Evolutionary conservation across 1,140 invertebrate species (phyloP), one percentile per base, ranked within the genome.

Genomic region (Drosophila eugracilis): DNA sequence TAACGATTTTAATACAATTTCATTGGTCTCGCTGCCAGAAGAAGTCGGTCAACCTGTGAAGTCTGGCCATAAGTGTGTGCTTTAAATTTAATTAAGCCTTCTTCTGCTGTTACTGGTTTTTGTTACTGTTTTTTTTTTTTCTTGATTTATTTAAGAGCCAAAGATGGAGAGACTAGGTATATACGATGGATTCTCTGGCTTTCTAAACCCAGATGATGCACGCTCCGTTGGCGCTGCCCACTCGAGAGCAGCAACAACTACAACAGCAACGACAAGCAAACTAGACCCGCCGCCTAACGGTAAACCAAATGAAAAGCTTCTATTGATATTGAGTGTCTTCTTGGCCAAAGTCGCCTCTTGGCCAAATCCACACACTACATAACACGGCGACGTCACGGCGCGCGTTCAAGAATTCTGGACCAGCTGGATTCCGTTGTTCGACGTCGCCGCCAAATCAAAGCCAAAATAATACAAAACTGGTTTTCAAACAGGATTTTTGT

Each of bases 81-180:
- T 70, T 80, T 57, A 69, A 85, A 85, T 85, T 85, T 85, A 80
- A 85, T 85, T 80, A 86, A 67, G 75, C 79, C 69, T 78, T 84
- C 30, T 48, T 12, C 45, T 22, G 12, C 45, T 17, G 36, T 36
- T 73, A 72, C 54, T 71, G 32, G 32, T 54, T 45, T 47, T 37
- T 41, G 15, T 24, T 14, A 49, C 28, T 21, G 5, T 1, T 9
- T 12, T 53, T 53, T 55, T 55, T 47, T 24, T 60, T 39, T 30
- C 15, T 53, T 14, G 54, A 53, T 53, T 53, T 34, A 32, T 36
- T 36, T 15, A 5, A 6, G 24, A 48, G 28, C 26, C 10, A 28
- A 42, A 60, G 39, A 39, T 19, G 57, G 37, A 57, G 73, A 73
- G 47, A 55, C 55, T 50, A 50, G 48, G 44, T 55, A 17, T 4